These are phyloP conservation scores for Ernsta delagoae DNA, from an alignment of 2,888 invertebrate genomes.

Conservation along the genomic window DNA sequence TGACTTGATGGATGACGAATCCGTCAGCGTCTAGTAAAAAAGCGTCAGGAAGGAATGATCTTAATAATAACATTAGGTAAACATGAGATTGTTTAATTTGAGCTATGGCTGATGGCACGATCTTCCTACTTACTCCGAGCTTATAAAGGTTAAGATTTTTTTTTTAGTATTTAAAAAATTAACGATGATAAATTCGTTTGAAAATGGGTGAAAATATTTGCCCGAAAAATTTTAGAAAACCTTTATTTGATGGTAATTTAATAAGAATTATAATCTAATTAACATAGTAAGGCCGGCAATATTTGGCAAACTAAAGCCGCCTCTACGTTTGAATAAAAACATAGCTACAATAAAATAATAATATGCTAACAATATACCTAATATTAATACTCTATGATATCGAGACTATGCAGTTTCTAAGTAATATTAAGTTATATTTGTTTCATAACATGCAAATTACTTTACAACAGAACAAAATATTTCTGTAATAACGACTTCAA, in stretches of 20 bases:
- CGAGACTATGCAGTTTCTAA: neutral
- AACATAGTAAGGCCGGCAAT: too few species aligned
- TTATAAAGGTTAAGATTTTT: too few species aligned
- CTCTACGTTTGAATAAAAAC: too few species aligned
- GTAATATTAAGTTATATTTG: conserved; percentile 1
- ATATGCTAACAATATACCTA: neutral
- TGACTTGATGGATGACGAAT: conserved; percentile 81
- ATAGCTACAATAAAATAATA: too few species aligned
- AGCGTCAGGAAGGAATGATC: conserved; percentile 21
- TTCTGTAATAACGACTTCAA: conserved; percentile 22
- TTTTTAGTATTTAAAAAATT: too few species aligned
- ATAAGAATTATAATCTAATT: too few species aligned
- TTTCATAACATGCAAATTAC: conserved; percentile 18
- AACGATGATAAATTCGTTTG: too few species aligned
- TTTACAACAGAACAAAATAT: conserved; percentile 11
- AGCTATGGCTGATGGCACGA: neutral
- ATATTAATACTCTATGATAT: neutral
- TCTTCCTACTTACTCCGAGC: too few species aligned
- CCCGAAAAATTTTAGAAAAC: too few species aligned
- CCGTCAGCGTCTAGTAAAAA: conserved; percentile 41
- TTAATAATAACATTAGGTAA: conserved; percentile 3
- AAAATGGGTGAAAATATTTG: too few species aligned
- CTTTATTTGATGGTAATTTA: too few species aligned
- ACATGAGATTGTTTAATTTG: neutral
- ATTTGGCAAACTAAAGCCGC: too few species aligned